phyloP scores from a whole-genome alignment of 2,797 vertebrate genomes.

The Knipowitschia caucasica region DNA sequence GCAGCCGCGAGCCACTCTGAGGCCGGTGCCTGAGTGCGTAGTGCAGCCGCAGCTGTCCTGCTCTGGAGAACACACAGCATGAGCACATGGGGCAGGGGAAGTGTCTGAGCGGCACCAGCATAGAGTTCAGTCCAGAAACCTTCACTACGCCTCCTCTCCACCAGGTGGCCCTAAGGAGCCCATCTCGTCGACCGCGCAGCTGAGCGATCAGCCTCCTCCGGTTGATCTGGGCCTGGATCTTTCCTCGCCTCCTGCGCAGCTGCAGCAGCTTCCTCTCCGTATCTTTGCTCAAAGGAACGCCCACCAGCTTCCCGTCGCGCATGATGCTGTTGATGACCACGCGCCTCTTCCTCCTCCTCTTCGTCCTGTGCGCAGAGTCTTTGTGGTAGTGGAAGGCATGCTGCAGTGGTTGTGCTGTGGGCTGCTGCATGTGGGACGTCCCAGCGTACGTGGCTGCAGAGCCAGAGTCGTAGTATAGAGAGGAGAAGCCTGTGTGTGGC shows the following conservation, averaged over 20 bases:
- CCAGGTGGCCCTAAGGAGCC: slow-evolving; percentile 48
- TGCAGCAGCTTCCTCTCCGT: slow-evolving; percentile 61
- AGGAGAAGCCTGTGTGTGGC: slow-evolving; percentile 60
- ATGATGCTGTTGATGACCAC: slow-evolving; percentile 74
- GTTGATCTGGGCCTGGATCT: slow-evolving; percentile 67
- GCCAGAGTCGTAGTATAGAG: slow-evolving; percentile 72
- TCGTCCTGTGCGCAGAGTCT: slow-evolving; percentile 57
- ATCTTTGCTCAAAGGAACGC: slow-evolving; percentile 68
- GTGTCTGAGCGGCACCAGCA: slow-evolving; percentile 71
- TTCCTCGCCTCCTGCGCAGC: slow-evolving; percentile 61
- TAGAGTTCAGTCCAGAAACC: slow-evolving; percentile 66
- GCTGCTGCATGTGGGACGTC: slow-evolving; percentile 49
- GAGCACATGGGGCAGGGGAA: slow-evolving; percentile 78
- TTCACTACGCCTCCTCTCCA: slow-evolving; percentile 69
- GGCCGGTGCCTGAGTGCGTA: slow-evolving; percentile 68
- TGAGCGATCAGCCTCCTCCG: slow-evolving; percentile 73
- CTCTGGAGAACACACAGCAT: slow-evolving; percentile 66
- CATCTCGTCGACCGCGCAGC: slow-evolving; percentile 62
- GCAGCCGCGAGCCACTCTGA: slow-evolving; percentile 58
- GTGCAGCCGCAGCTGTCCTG: slow-evolving; percentile 70
- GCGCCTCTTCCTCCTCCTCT: slow-evolving; percentile 65
- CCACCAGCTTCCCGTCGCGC: slow-evolving; percentile 69
- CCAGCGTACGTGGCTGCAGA: slow-evolving; percentile 53
- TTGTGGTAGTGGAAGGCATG: slow-evolving; percentile 73
- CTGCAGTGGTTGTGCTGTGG: slow-evolving; percentile 29